Percentiles rank a stretch among this genome's conserved stretches.
Evolutionary conservation across 1,140 invertebrate genomes (phyloP).

Genomic region (Temnothorax longispinosus): DNA sequence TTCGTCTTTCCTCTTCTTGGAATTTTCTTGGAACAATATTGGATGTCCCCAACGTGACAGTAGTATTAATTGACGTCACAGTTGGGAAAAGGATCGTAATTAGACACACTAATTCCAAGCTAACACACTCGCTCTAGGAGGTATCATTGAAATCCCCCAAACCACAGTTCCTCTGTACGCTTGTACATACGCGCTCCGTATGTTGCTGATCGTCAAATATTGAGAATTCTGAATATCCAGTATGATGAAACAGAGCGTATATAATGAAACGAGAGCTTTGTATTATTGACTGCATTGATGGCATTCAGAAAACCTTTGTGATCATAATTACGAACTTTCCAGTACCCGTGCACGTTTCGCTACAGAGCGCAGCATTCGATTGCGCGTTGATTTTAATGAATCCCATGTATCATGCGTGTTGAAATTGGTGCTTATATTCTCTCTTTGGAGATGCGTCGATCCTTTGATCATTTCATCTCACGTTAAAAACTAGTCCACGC

Average conservation of each 20-base stretch:
- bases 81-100: conserved; percentile 41
- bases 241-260: not conserved
- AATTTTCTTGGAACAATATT: not conserved
- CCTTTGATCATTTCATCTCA: not conserved
- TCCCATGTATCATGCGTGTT: not conserved
- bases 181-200: not conserved
- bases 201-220: conserved; percentile 31
- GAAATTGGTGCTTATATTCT: conserved; percentile 17
- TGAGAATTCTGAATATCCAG: conserved; percentile 25
- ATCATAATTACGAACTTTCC: conserved; percentile 28
- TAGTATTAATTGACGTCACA: not conserved
- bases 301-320: conserved; percentile 43
- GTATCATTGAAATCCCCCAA: conserved; percentile 22
- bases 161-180: conserved; percentile 20
- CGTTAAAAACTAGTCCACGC: not conserved
- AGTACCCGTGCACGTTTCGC: not conserved
- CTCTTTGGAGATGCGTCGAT: not conserved
- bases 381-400: conserved; percentile 44
- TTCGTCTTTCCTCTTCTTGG: not conserved
- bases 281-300: conserved; percentile 7
- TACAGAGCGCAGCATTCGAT: not conserved
- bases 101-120: conserved; percentile 30
- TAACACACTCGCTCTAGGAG: conserved; percentile 9
- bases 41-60: not conserved
- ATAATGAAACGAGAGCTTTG: conserved; percentile 39